Base-by-base conservation (phyloP, 2,888 invertebrate species). In the Conchocele bisecta region DNA sequence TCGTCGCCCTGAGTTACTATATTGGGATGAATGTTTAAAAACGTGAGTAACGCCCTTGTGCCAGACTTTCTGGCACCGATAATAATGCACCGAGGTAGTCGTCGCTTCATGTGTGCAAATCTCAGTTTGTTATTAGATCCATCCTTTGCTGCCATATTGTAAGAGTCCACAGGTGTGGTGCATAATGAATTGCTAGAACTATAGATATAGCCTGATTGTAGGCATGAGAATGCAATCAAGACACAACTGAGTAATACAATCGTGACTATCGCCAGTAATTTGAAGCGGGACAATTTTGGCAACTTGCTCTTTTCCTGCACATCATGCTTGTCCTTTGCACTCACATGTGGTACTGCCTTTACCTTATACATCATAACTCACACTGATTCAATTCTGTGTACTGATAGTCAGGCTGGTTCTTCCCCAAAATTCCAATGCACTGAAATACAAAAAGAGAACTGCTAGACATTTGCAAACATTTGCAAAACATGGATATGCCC, bases 1-100 rank as follows among this genome's bases (percentile, higher is more conserved):
- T 99, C 99, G 22, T 97, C 96, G 20, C 96, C 96, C 3, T 98
- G 97, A 89, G 97, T 96, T 91, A 96, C 96, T 66, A 98, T 95
- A 92, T 95, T 94, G 13, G 91, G 91, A 80, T 92, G 91, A 29
- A 90, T 82, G 54, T 85, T 85, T 29, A 90, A 83, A 68, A 91
- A 92, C 53, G 89, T 89, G 11, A 92, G 80, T n/a, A 92, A 79
- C 9, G 92, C 92, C 28, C 92, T 69, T 0, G 92, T 92, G 20
- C 92, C 92, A 4, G 90, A 89, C 68, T 92, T 92, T 11, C 91
- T 83, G 0, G 89, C 91, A 3, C 92, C 92, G 33, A 92, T 91
- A 33, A 92, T 91, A 54, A 92, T 84, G 71, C 89, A 90, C 56
- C 89, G 87, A n/a, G 92, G 92, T 24, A 92, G 83, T 11, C 88